Percentiles rank a stretch among this genome's conserved stretches.
Evolutionary conservation across 2,797 vertebrate genomes (phyloP).

Genomic region (Acrossocheilus fasciatus): DNA sequence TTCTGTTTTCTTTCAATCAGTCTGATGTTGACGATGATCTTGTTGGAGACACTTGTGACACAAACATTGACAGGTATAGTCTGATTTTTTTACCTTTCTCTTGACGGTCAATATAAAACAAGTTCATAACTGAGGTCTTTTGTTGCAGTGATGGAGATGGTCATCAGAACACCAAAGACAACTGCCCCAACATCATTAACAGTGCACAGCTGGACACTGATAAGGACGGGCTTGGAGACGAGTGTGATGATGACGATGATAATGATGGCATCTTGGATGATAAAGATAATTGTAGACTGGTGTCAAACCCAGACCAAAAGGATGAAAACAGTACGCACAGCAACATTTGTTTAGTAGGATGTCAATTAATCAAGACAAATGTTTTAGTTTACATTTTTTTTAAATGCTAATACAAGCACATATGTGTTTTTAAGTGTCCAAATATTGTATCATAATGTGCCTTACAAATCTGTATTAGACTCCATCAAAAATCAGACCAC

Average conservation of each 20-base stretch:
- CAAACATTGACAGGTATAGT: conserved; percentile 83
- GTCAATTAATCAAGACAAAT: neutral
- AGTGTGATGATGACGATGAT: conserved; percentile 96
- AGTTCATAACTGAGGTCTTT: neutral
- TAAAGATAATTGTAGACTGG: conserved; percentile 93
- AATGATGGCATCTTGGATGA: conserved; percentile 91
- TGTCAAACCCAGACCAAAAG: conserved; percentile 88
- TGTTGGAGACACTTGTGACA: conserved; percentile 95
- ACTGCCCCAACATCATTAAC: conserved; percentile 95
- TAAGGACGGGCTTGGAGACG: conserved; percentile 94
- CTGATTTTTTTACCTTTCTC: neutral
- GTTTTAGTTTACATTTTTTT: neutral
- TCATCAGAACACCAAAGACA: conserved; percentile 96
- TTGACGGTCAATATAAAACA: neutral
- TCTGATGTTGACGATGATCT: conserved; percentile 94
- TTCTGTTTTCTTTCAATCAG: conserved; percentile 73
- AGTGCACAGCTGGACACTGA: conserved; percentile 96
- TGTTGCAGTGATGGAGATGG: conserved; percentile 91
- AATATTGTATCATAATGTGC: neutral
- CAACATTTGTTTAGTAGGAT: neutral
- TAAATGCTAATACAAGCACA: neutral
- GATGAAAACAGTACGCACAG: conserved; percentile 84
- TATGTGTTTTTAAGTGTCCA: neutral
- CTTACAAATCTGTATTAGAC: neutral
- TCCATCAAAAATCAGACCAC: neutral